Evolutionary conservation across 2,888 invertebrate species (phyloP).

Genomic region (Caenorhabditis imperialis): DNA sequence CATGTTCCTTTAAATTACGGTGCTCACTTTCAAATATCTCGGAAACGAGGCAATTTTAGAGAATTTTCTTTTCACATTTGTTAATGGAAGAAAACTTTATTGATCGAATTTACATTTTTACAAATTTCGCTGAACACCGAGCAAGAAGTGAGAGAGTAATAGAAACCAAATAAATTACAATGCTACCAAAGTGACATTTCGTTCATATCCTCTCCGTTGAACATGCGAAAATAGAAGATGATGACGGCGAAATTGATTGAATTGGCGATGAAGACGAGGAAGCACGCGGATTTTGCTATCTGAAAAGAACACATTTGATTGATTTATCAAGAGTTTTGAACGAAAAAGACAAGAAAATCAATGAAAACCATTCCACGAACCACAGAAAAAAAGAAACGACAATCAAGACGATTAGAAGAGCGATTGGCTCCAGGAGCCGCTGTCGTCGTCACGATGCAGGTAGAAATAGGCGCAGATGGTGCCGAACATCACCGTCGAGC

Average conservation of each 20-base stretch:
- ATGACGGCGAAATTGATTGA: conserved; percentile 68
- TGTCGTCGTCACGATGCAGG: conserved; percentile 75
- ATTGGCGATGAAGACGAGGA: conserved; percentile 72
- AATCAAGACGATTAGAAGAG: conserved; percentile 62
- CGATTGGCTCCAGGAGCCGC: conserved; percentile 66
- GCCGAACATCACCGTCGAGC: conserved; percentile 71
- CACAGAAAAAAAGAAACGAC: conserved; percentile 31
- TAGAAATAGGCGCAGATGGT: conserved; percentile 77
- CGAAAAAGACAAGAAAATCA: neutral
- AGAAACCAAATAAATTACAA: conserved; percentile 29
- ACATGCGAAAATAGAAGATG: conserved; percentile 69
- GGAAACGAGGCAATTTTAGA: no score
- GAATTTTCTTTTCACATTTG: neutral
- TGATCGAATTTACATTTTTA: conserved; percentile 17
- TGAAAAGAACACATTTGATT: conserved; percentile 44
- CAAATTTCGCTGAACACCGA: conserved; percentile 23
- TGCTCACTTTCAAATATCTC: no score
- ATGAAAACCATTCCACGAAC: conserved; percentile 47
- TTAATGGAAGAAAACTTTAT: neutral
- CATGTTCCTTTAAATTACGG: no score
- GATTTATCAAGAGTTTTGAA: neutral
- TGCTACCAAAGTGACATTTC: conserved; percentile 69
- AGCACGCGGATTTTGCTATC: conserved; percentile 60
- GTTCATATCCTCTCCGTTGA: conserved; percentile 69
- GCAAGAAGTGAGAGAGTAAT: conserved; percentile 1